A percentile compares a stretch with the other conserved stretches of the same genome.
These are phyloP conservation scores for Mobula birostris DNA, from an alignment of 2,113 vertebrate species.

Conservation along the genomic window DNA sequence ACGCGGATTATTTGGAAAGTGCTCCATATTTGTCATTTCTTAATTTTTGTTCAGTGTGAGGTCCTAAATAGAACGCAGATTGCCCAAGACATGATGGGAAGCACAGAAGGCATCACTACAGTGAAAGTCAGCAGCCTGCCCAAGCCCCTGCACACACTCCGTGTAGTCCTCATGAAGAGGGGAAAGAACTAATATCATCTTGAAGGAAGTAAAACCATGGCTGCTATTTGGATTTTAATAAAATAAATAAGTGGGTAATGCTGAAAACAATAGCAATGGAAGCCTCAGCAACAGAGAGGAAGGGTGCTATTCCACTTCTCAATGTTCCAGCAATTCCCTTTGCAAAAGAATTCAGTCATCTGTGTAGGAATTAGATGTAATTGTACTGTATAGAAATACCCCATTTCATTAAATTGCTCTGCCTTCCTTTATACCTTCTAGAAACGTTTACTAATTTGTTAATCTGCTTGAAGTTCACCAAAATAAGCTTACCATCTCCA, in stretches of 20 bases:
- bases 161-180: too few species aligned
- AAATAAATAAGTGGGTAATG: neutral
- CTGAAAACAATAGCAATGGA: neutral
- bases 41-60: neutral
- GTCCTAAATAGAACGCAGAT: neutral
- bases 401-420: too few species aligned
- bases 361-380: neutral
- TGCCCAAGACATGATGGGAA: neutral
- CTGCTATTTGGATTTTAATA: neutral
- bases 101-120: neutral
- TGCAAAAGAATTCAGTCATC: neutral
- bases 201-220: neutral
- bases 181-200: too few species aligned
- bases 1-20: neutral
- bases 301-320: neutral
- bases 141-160: too few species aligned
- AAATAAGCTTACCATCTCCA: neutral
- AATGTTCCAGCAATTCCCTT: neutral
- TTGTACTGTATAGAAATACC: neutral
- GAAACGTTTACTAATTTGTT: neutral
- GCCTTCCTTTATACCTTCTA: neutral
- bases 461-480: neutral
- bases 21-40: neutral
- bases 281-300: neutral
- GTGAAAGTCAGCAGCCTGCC: neutral